Conservation (phyloP, 2,113 vertebrate genomes). For the Gyps fulvus region DNA sequence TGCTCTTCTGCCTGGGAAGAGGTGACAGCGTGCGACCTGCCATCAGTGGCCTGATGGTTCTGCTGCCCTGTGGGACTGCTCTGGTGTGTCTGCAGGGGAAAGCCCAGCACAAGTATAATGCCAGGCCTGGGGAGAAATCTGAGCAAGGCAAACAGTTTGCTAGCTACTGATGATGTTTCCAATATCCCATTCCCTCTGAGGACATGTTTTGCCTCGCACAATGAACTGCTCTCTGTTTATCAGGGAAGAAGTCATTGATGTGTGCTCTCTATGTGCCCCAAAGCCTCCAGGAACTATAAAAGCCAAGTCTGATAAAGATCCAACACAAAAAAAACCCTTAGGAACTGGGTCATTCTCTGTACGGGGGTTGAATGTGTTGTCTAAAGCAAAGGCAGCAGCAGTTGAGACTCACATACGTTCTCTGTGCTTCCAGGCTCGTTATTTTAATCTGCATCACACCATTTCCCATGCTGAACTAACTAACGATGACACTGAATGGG, state of each 20-base stretch:
- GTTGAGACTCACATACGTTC: not conserved
- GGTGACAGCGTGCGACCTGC: not conserved
- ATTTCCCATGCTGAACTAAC: not conserved
- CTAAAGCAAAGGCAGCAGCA: constrained; percentile 12
- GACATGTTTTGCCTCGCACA: not conserved
- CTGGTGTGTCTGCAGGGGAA: not conserved
- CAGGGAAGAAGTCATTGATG: not conserved
- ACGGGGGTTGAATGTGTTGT: not conserved
- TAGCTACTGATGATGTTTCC: not conserved
- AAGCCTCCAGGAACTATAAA: not conserved
- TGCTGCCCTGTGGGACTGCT: not conserved
- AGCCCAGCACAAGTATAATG: not conserved
- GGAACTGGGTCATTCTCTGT: not conserved
- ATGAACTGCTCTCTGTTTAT: not conserved
- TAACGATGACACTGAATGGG: not conserved
- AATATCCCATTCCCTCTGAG: not conserved
- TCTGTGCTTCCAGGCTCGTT: constrained; percentile 3
- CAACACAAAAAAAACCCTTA: not conserved
- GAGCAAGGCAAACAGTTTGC: not conserved
- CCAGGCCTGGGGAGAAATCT: not conserved
- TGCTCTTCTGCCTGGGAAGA: not conserved
- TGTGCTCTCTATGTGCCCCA: not conserved
- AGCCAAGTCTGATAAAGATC: not conserved
- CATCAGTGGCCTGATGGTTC: not conserved
- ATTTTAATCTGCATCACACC: constrained; percentile 32